Evolutionary conservation across 2,113 vertebrate species (phyloP).

Genomic region (Mesocricetus auratus): DNA sequence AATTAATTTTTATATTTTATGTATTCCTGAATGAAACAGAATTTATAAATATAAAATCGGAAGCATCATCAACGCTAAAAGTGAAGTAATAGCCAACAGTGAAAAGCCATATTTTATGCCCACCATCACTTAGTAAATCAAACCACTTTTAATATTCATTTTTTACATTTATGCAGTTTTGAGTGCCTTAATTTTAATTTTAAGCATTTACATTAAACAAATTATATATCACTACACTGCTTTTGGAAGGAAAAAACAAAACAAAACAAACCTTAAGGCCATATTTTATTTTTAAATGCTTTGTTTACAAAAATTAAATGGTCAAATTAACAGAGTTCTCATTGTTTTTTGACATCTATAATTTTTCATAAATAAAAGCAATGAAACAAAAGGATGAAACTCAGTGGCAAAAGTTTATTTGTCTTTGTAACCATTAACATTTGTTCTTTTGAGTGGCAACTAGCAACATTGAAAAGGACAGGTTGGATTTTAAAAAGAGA

Average conservation of each 20-base stretch:
- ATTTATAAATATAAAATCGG: slow-evolving; percentile 49
- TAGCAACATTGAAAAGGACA: slow-evolving; percentile 82
- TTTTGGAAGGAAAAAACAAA: slow-evolving; percentile 6
- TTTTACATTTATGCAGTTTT: slow-evolving; percentile 66
- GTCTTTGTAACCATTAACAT: slow-evolving; percentile 81
- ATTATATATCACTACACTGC: slow-evolving; percentile 68
- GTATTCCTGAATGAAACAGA: slow-evolving; percentile 22
- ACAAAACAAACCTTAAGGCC: slow-evolving; percentile 70
- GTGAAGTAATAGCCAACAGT: slow-evolving; percentile 12
- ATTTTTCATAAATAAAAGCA: slow-evolving; percentile 67
- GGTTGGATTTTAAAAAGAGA: slow-evolving; percentile 84
- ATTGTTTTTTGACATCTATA: slow-evolving; percentile 62
- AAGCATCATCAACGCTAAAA: neutral
- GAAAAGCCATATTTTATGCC: slow-evolving; percentile 55
- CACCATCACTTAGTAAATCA: slow-evolving; percentile 73
- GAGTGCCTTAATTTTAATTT: slow-evolving; percentile 71
- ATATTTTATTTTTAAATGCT: slow-evolving; percentile 72
- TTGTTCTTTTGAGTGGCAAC: slow-evolving; percentile 84
- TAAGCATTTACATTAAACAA: slow-evolving; percentile 78
- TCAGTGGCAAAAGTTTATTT: slow-evolving; percentile 82
- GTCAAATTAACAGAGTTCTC: slow-evolving; percentile 68
- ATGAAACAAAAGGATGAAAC: slow-evolving; percentile 71
- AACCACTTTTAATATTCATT: slow-evolving; percentile 68
- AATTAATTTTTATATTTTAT: slow-evolving; percentile 41
- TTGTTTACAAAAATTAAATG: slow-evolving; percentile 78